Evolutionary conservation across 2,797 vertebrate species (phyloP).

Genomic region (Spheniscus humboldti): DNA sequence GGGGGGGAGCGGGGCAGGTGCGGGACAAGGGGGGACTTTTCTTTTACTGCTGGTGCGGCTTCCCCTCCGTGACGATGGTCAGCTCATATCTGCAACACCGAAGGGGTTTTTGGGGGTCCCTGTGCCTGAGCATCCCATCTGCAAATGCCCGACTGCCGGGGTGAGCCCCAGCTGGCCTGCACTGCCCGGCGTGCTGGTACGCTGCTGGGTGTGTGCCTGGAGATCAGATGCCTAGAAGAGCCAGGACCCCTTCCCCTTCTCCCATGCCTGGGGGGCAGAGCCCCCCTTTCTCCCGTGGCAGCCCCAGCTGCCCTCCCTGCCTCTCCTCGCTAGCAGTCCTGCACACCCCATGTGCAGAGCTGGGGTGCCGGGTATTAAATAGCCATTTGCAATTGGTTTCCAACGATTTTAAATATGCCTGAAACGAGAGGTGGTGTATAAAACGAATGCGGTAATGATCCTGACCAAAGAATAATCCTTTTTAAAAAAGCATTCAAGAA

Average conservation of each 20-base stretch:
- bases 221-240: background rate
- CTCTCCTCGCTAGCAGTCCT: background rate
- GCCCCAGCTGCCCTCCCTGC: background rate
- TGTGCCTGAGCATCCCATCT: background rate
- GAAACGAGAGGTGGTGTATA: slow-evolving; percentile 28
- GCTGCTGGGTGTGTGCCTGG: background rate
- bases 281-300: background rate
- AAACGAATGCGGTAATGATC: slow-evolving; percentile 1
- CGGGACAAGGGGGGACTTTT: background rate
- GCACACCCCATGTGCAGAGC: background rate
- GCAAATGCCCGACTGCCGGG: fast-evolving
- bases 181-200: background rate
- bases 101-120: background rate
- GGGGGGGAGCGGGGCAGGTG: background rate
- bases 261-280: background rate
- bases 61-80: background rate
- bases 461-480: slow-evolving; percentile 47
- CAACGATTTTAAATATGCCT: background rate
- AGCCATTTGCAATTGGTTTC: background rate
- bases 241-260: background rate
- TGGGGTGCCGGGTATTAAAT: background rate
- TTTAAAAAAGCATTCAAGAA: slow-evolving; percentile 59
- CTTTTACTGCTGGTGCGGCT: background rate
- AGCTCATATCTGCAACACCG: fast-evolving
- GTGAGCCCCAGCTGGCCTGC: background rate